Conservation (phyloP, 2,797 vertebrate species). For the Todus mexicanus region DNA sequence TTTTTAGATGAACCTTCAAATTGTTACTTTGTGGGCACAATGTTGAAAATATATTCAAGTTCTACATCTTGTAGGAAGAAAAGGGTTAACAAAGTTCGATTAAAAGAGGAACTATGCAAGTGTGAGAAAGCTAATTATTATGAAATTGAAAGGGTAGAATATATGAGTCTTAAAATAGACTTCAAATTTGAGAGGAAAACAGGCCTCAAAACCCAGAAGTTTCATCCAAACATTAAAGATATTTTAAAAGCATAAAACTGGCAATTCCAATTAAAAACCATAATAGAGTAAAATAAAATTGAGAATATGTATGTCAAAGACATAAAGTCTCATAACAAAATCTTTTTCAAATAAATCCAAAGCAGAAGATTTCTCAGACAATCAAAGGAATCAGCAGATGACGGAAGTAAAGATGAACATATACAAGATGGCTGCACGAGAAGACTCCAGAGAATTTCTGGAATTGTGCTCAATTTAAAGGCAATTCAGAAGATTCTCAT, state of each 20-base stretch:
- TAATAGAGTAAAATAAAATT: not conserved
- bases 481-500: not conserved
- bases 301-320: not conserved
- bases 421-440: rapidly evolving
- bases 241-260: not conserved
- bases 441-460: not conserved
- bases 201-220: not conserved
- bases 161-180: not conserved
- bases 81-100: not conserved
- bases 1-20: not conserved
- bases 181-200: not conserved
- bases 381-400: not conserved
- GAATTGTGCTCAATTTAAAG: not conserved
- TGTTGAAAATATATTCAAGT: not conserved
- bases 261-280: not conserved
- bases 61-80: not conserved
- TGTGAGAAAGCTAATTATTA: not conserved
- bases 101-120: not conserved
- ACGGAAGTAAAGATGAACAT: not conserved
- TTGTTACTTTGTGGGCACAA: not conserved
- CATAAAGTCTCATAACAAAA: not conserved
- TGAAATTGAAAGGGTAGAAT: not conserved
- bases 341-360: not conserved
- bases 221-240: not conserved
- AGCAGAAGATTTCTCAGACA: not conserved